Conservation (phyloP, 2,113 vertebrate genomes). For the Onychostruthus taczanowskii region DNA sequence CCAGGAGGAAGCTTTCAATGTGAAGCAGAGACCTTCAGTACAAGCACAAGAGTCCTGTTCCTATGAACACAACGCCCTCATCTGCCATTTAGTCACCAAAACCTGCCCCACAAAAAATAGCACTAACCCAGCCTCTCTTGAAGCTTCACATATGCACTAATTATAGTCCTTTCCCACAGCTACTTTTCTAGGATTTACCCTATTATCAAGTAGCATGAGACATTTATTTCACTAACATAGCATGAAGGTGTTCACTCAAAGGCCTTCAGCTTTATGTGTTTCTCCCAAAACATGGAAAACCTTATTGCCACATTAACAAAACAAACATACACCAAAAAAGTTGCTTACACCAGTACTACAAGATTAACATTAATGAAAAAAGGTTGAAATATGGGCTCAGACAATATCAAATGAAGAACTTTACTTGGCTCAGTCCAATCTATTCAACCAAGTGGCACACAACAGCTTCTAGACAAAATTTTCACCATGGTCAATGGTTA, state of each 20-base stretch:
- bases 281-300: not conserved
- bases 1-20: not conserved
- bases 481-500: not conserved
- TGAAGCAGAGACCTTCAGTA: not conserved
- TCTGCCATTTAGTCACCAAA: not conserved
- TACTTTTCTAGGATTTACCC: not conserved
- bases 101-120: not conserved
- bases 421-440: not conserved
- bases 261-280: not conserved
- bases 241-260: not conserved
- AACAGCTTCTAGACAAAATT: not conserved
- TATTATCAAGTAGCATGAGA: not conserved
- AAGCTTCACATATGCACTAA: not conserved
- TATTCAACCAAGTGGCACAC: not conserved
- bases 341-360: not conserved
- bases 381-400: not conserved
- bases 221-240: not conserved
- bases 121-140: not conserved
- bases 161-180: not conserved
- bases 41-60: not conserved
- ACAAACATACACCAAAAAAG: not conserved
- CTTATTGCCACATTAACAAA: not conserved
- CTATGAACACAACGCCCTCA: not conserved
- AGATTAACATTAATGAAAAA: not conserved
- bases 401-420: not conserved